Base-by-base conservation (phyloP, 2,113 vertebrate genomes). In the Sprattus sprattus region DNA sequence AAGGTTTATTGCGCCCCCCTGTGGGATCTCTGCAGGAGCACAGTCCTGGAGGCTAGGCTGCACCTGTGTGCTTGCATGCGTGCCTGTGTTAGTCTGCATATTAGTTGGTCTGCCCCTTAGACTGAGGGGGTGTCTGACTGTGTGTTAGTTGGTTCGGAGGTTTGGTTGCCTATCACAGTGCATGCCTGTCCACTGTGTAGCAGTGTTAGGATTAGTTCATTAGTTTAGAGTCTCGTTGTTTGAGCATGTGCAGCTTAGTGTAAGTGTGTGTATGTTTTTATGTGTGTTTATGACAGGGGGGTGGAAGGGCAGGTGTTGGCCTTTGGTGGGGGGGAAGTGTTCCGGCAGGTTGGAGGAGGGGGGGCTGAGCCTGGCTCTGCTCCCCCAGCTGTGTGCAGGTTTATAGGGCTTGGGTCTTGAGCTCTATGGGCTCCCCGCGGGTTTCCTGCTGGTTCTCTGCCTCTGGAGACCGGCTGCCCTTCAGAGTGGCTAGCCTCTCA, bases 361-460 rank as follows among this genome's bases (percentile, higher is more conserved):
- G 82, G 16, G 86, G 86, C 57, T 82, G 89, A 88, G 88, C 87
- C 87, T 88, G 91, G 91, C 91, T 88, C 91, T 83, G 88, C 88
- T 91, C 87, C 91, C 89, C 92, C 89, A 39, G 87, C 82, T 86
- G 82, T 84, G 85, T 71, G 87, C 85, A 78, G 86, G 88, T 94
- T 95, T 95, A 98, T 94, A 97, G 92, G 82, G 96, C 96, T 94
- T 97, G 97, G 57, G 97, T 97, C 95, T 97, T 97, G 93, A 98
- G 93, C 94, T 98, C 97, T 85, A 97, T 95, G 88, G 97, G 96
- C 86, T 97, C 96, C 13, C 95, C 95, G 9, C 95, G 93, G 85
- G 91, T 89, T 88, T 97, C 97, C 88, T 94, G 93, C 89, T 96
- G 96, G 91, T 89, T 94, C 86, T 94, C 96, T 15, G 89, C 88